These are phyloP conservation scores for Gambusia holbrooki DNA, from an alignment of 2,113 vertebrate species.

Conservation along the genomic window DNA sequence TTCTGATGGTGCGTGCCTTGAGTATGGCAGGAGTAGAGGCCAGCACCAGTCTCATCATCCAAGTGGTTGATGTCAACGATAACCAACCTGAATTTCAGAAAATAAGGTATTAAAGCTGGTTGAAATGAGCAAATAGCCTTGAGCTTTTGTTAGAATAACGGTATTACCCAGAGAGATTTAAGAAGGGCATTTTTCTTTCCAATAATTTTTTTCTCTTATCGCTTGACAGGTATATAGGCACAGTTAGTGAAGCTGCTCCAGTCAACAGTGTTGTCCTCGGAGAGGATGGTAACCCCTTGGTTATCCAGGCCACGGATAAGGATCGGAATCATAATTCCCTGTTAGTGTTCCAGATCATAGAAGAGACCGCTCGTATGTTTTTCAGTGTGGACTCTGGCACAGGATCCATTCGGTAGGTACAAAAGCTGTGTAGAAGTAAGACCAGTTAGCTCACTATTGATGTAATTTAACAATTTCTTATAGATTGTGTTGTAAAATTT, in stretches of 20 bases:
- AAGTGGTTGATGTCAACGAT: constrained; percentile 94
- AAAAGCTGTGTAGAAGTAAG: background rate
- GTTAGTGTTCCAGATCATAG: constrained; percentile 93
- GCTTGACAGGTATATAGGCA: constrained; percentile 62
- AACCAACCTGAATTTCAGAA: constrained; percentile 88
- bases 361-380: constrained; percentile 89
- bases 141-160: background rate
- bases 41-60: constrained; percentile 86
- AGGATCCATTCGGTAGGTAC: constrained; percentile 86
- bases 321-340: constrained; percentile 94
- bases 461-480: background rate
- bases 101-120: constrained; percentile 78
- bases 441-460: background rate
- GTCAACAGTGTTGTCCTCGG: constrained; percentile 90
- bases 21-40: constrained; percentile 94
- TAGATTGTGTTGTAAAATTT: background rate
- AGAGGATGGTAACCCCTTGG: constrained; percentile 84
- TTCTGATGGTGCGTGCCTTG: constrained; percentile 84
- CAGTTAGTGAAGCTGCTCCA: constrained; percentile 91
- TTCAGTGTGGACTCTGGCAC: constrained; percentile 96
- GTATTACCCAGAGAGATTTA: background rate
- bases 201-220: background rate
- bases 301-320: constrained; percentile 89
- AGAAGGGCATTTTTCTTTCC: background rate
- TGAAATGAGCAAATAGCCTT: background rate